A percentile compares a stretch with the other conserved stretches of the same genome.
Conservation (phyloP, 1,140 invertebrate genomes). For the Apis laboriosa region DNA sequence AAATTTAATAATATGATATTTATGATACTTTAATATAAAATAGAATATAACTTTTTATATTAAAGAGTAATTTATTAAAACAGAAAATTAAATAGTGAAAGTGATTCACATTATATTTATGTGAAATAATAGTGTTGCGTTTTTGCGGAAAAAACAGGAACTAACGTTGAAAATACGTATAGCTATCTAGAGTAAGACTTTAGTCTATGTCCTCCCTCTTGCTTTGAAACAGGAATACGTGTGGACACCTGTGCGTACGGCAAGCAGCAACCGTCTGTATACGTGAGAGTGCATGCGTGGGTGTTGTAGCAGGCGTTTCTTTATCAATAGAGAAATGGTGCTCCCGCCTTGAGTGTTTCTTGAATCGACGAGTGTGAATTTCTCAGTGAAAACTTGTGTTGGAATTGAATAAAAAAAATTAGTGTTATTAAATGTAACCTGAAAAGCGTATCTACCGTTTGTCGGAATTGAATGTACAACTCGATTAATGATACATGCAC, state of each 20-base stretch:
- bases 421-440: background rate
- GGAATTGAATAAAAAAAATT: constrained; percentile 7
- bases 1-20: background rate
- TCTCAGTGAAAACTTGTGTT: constrained; percentile 39
- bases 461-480: constrained; percentile 16
- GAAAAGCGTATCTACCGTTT: constrained; percentile 1
- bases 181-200: background rate
- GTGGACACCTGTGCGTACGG: constrained; percentile 44
- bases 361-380: constrained; percentile 17
- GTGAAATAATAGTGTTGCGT: background rate
- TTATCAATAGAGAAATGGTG: constrained; percentile 43
- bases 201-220: constrained; percentile 29
- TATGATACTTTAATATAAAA: background rate
- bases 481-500: constrained; percentile 26
- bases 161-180: background rate
- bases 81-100: background rate
- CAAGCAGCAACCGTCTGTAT: constrained; percentile 42
- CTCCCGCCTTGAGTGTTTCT: constrained; percentile 37
- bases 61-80: too few species aligned
- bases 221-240: constrained; percentile 37
- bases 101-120: background rate
- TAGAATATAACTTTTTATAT: background rate
- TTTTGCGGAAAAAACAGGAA: background rate
- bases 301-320: constrained; percentile 55
- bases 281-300: constrained; percentile 54